Base-by-base conservation (phyloP, 2,113 vertebrate genomes). In the Meleagris gallopavo region DNA sequence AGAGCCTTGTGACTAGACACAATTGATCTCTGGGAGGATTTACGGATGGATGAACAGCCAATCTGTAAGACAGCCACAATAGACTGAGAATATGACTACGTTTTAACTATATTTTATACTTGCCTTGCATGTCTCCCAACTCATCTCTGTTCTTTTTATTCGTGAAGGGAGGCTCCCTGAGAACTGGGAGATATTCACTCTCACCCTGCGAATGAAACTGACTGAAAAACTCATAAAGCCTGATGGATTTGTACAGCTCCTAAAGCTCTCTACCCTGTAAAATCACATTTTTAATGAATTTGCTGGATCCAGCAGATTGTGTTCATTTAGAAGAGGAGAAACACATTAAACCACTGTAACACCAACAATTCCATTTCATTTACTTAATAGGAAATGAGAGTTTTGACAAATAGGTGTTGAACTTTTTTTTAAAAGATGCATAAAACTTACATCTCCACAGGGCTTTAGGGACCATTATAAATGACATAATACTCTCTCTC, bases 321-420 rank as follows among this genome's bases (percentile, higher is more conserved):
- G 61, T 84, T 97, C 84, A 93, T 93, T 95, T 96, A 96, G 67
- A 86, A 74, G 81, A 92, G 87, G 75, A 84, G 72, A 95, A 97
- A 88, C 25, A 20, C 74, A 81, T 92, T 82, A 95, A 95, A 95
- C 36, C 77, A 82, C 78, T 58, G 58, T 45, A 94, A 90, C 80
- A 89, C 65, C 81, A 97, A 92, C 92, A 94, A 92, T 91, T 96
- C 70, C 62, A 57, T 97, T 97, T 92, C 6, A 34, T 95, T 97
- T 93, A 87, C 85, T 96, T 95, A 93, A 84, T 95, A 97, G 96
- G 95, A 97, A 97, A 98, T 95, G 95, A 97, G 88, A 92, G 58
- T 96, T 83, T 95, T 92, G 64, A 80, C 64, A 92, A 96, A 86
- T 89, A 95, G 80, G 65, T 94, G 75, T 88, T 76, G 71, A 80